Percentiles rank a stretch among this genome's conserved stretches.
Evolutionary conservation across 2,888 invertebrate genomes (phyloP).

Genomic region (Leptura quadrifasciata): DNA sequence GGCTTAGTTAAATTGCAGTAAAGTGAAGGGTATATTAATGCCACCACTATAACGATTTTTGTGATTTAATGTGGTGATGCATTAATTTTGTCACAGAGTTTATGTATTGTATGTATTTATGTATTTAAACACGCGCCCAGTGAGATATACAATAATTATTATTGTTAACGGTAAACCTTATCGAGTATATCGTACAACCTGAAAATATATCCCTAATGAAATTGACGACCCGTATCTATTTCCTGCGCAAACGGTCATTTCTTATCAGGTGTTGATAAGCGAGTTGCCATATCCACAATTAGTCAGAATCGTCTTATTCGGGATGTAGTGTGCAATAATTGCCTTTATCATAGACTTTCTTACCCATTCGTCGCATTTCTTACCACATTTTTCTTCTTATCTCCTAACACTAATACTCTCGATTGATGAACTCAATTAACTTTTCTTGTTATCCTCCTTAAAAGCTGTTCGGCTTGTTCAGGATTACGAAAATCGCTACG

Average conservation of each 20-base stretch:
- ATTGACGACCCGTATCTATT: constrained; percentile 45
- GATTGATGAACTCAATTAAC: constrained; percentile 56
- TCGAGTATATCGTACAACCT: neutral
- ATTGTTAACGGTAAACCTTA: too few species aligned
- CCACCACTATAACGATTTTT: too few species aligned
- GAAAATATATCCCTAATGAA: constrained; percentile 22
- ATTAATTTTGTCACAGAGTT: too few species aligned
- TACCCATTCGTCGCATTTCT: constrained; percentile 53
- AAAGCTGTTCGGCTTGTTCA: constrained; percentile 3
- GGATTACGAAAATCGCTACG: constrained; percentile 14
- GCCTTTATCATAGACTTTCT: constrained; percentile 56
- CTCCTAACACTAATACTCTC: constrained; percentile 51
- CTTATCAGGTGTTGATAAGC: constrained; percentile 40
- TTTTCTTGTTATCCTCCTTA: constrained; percentile 32
- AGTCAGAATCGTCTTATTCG: constrained; percentile 47
- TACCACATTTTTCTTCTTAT: constrained; percentile 55
- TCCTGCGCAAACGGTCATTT: constrained; percentile 32
- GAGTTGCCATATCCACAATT: constrained; percentile 37
- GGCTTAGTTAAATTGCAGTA: too few species aligned
- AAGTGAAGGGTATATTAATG: too few species aligned
- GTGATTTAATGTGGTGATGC: too few species aligned
- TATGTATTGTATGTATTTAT: too few species aligned
- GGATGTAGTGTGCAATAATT: constrained; percentile 52
- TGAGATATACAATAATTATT: too few species aligned
- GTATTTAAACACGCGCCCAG: too few species aligned